Percentiles rank a stretch among this genome's conserved stretches.
These are phyloP conservation scores for Tringa solitaria DNA, from an alignment of 2,113 vertebrate species.

Conservation along the genomic window DNA sequence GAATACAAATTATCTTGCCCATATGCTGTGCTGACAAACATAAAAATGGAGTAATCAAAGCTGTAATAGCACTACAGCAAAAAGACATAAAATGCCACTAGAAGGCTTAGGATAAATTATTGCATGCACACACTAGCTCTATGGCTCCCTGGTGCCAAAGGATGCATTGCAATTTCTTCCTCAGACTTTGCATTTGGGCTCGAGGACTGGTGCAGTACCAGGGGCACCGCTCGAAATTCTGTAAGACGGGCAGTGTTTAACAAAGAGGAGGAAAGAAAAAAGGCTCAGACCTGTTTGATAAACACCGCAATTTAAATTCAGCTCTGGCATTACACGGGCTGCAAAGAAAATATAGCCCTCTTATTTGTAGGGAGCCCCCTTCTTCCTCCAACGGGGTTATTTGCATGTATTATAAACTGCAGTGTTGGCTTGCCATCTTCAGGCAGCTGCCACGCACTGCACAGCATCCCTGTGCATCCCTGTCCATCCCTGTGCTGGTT, in stretches of 20 bases:
- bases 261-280: neutral
- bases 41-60: slow-evolving; percentile 77
- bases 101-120: slow-evolving; percentile 73
- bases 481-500: neutral
- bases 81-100: slow-evolving; percentile 73
- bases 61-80: slow-evolving; percentile 72
- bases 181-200: slow-evolving; percentile 46
- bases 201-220: slow-evolving; percentile 26
- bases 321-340: slow-evolving; percentile 16
- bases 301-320: slow-evolving; percentile 38
- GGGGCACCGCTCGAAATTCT: neutral
- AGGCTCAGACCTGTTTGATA: neutral
- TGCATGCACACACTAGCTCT: slow-evolving; percentile 53
- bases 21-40: slow-evolving; percentile 75
- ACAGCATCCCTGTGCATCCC: neutral
- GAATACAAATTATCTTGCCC: slow-evolving; percentile 76
- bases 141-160: slow-evolving; percentile 65
- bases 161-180: slow-evolving; percentile 64
- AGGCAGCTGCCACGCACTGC: slow-evolving; percentile 60
- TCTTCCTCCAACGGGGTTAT: neutral
- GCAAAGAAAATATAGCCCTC: slow-evolving; percentile 20
- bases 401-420: slow-evolving; percentile 45
- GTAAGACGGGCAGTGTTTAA: neutral
- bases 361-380: slow-evolving; percentile 30
- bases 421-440: slow-evolving; percentile 72